phyloP scores from a whole-genome alignment of 2,113 vertebrate species.

The Thamnophis sirtalis region DNA sequence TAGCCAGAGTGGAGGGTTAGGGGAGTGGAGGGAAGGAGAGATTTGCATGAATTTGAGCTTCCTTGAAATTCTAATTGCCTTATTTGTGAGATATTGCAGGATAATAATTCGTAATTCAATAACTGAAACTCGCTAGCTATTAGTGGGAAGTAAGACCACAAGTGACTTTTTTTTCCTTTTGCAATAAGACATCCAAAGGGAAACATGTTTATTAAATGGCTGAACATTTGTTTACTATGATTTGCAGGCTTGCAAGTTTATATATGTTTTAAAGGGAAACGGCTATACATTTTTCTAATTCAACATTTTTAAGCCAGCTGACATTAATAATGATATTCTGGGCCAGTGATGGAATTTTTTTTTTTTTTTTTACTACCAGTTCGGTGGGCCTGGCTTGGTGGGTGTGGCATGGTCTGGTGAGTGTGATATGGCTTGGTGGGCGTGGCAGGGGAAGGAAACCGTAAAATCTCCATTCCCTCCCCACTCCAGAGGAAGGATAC shows the following conservation, averaged over 20 bases:
- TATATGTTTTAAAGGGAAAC: neutral
- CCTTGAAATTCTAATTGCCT: neutral
- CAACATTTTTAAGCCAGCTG: neutral
- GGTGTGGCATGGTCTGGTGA: no score
- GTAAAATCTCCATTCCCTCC: no score
- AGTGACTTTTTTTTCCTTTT: neutral
- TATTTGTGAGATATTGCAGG: neutral
- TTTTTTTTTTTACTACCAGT: no score
- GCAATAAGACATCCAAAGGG: neutral
- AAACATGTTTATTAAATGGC: neutral
- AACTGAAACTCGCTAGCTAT: neutral
- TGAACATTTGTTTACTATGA: neutral
- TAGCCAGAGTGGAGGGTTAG: neutral
- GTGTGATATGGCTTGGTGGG: no score
- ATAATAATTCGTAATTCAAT: neutral
- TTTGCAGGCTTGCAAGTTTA: neutral
- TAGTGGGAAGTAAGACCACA: neutral
- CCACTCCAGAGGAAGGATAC: no score
- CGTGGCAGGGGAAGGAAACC: no score
- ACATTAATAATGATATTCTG: neutral
- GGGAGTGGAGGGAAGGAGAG: conserved; percentile 39
- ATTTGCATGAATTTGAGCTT: neutral
- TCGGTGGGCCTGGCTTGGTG: no score
- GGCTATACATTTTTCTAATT: neutral
- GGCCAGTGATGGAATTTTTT: no score